phyloP scores from a whole-genome alignment of 30 jellyfish, hydroid and myxozoan genomes.

The Aurelia sp. region DNA sequence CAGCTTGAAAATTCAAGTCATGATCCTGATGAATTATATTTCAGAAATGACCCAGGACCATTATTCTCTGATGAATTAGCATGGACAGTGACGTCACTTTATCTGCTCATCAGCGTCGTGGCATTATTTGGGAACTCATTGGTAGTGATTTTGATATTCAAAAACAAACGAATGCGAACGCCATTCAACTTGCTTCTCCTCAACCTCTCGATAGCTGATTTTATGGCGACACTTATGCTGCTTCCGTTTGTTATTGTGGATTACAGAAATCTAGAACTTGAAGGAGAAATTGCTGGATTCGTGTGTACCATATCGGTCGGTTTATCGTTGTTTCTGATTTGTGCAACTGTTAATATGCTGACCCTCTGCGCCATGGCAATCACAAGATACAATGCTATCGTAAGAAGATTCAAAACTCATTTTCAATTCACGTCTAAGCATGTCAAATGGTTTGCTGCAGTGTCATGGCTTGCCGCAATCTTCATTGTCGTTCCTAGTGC shows the following conservation, averaged over 20 bases:
- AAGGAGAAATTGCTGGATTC: constrained; percentile 10
- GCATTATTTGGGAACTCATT: too few species aligned
- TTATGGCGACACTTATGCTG: background rate
- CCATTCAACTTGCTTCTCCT: constrained; percentile 6
- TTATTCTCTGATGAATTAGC: too few species aligned
- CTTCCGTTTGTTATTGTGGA: constrained; percentile 2
- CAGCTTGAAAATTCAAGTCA: too few species aligned
- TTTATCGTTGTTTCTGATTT: background rate
- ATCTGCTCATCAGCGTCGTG: too few species aligned
- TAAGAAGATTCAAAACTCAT: background rate
- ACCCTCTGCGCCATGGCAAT: constrained; percentile 4
- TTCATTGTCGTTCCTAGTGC: background rate
- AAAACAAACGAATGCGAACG: background rate
- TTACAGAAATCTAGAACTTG: background rate
- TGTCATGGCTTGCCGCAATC: constrained; percentile 9
- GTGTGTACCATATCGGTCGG: constrained; percentile 19
- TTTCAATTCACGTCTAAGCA: background rate
- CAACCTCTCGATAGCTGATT: constrained; percentile 16
- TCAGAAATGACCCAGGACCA: too few species aligned
- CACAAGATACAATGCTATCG: constrained; percentile 4
- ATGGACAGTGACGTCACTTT: too few species aligned
- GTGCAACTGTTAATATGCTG: constrained; percentile 1
- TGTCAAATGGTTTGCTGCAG: background rate
- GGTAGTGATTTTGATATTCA: background rate
- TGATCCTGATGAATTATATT: too few species aligned